Evolutionary conservation across 2,888 invertebrate genomes (phyloP).

Genomic region (Standfussiana lucernea): DNA sequence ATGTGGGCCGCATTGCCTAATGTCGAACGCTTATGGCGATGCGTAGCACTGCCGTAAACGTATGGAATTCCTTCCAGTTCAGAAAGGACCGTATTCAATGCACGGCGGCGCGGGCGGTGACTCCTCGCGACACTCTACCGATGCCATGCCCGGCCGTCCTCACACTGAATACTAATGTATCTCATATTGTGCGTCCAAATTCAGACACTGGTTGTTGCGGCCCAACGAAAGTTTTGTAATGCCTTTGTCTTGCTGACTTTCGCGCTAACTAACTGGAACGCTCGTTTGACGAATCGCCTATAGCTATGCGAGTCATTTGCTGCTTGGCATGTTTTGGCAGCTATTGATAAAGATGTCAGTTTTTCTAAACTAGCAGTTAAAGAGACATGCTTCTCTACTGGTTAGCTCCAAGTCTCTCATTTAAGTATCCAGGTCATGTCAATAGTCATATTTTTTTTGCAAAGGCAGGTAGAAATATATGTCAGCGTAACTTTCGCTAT

Average conservation of each 20-base stretch:
- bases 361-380: conserved; percentile 18
- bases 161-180: conserved; percentile 86
- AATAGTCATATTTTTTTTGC: conserved; percentile 7
- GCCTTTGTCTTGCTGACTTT: conserved; percentile 86
- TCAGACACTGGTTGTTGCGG: conserved; percentile 77
- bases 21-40: conserved; percentile 81
- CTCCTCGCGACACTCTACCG: conserved; percentile 86
- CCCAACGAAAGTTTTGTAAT: conserved; percentile 86
- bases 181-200: conserved; percentile 80
- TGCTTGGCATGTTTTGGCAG: conserved; percentile 47
- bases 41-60: conserved; percentile 79
- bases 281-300: conserved; percentile 73
- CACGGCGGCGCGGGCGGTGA: conserved; percentile 87
- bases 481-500: conserved; percentile 42
- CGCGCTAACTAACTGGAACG: conserved; percentile 84
- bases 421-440: conserved; percentile 26
- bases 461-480: not conserved
- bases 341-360: conserved; percentile 40
- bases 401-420: conserved; percentile 1
- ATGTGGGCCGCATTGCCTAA: conserved; percentile 85
- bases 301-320: conserved; percentile 54
- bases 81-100: conserved; percentile 82
- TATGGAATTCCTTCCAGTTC: conserved; percentile 81
- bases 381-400: conserved; percentile 14
- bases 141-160: conserved; percentile 80